Evolutionary conservation across 1,140 invertebrate species (phyloP).

Genomic region (Propsilocerus akamusi): DNA sequence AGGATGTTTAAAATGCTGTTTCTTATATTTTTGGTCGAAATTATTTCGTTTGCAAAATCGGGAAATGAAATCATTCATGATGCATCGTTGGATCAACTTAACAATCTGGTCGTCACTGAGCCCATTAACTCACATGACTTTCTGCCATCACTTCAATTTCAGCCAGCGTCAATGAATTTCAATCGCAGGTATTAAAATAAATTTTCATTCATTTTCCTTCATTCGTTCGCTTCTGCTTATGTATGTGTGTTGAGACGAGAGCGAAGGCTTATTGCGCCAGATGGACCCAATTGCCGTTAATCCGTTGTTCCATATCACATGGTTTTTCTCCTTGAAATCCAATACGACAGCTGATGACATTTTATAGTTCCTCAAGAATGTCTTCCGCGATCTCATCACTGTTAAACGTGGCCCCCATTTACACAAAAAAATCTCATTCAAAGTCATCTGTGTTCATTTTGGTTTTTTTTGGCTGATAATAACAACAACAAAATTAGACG

Average conservation of each 20-base stretch:
- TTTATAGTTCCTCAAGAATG: neutral
- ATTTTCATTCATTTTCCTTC: neutral
- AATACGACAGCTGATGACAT: neutral
- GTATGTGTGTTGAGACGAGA: neutral
- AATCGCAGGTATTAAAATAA: conserved; percentile 20
- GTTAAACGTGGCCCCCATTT: neutral
- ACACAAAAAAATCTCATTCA: too few relatives aligned
- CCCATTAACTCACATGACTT: conserved; percentile 18
- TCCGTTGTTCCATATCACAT: neutral
- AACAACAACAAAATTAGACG: too few relatives aligned
- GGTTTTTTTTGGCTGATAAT: too few relatives aligned
- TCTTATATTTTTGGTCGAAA: neutral
- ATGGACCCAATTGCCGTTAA: neutral
- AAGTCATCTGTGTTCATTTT: too few relatives aligned
- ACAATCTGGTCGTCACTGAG: conserved; percentile 7
- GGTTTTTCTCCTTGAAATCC: neutral
- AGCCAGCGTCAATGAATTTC: conserved; percentile 25
- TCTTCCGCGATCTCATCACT: neutral
- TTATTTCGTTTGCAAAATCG: neutral
- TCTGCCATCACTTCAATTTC: conserved; percentile 21
- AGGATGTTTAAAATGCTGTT: neutral
- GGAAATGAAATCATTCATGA: neutral
- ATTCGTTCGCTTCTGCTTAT: neutral
- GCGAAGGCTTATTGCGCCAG: neutral
- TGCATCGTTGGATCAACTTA: neutral